A percentile compares a stretch with the other conserved stretches of the same genome.
phyloP scores from a whole-genome alignment of 2,888 invertebrate genomes.

The Spisula solida region DNA sequence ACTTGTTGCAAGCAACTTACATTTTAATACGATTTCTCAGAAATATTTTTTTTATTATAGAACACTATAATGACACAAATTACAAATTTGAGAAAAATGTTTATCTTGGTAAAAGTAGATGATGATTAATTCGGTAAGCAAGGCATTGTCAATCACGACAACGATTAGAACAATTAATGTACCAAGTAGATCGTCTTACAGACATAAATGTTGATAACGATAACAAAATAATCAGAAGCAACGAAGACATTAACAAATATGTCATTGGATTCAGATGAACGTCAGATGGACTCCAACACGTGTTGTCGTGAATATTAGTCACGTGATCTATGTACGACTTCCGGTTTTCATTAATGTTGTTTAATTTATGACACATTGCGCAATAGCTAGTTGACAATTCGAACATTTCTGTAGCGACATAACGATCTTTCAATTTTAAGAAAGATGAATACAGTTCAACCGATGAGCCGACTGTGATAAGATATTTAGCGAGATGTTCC shows the following conservation, averaged over 20 bases:
- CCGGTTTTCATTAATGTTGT: constrained; percentile 44
- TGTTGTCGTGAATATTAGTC: constrained; percentile 32
- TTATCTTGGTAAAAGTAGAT: too few relatives aligned
- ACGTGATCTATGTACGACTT: constrained; percentile 44
- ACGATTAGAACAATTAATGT: too few relatives aligned
- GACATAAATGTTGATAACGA: not conserved
- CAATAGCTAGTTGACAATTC: constrained; percentile 44
- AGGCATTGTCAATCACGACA: too few relatives aligned
- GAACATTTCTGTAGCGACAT: constrained; percentile 42
- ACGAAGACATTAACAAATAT: not conserved
- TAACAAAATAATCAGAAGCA: not conserved
- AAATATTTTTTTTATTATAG: too few relatives aligned
- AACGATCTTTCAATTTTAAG: constrained; percentile 41
- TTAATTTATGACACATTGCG: constrained; percentile 52
- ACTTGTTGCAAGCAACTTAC: too few relatives aligned
- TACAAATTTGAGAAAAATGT: too few relatives aligned
- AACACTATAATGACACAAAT: too few relatives aligned
- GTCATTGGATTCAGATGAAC: not conserved
- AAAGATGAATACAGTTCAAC: constrained; percentile 27
- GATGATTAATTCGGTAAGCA: too few relatives aligned
- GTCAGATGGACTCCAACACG: constrained; percentile 35
- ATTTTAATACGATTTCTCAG: too few relatives aligned
- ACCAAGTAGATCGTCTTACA: not conserved
- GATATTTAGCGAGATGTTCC: constrained; percentile 32
- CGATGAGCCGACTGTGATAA: constrained; percentile 35